Percentiles rank a stretch among this genome's conserved stretches.
Conservation (phyloP, 37 sponge, comb jelly and placozoan species). For the Chondrilla cf. caribensis region DNA sequence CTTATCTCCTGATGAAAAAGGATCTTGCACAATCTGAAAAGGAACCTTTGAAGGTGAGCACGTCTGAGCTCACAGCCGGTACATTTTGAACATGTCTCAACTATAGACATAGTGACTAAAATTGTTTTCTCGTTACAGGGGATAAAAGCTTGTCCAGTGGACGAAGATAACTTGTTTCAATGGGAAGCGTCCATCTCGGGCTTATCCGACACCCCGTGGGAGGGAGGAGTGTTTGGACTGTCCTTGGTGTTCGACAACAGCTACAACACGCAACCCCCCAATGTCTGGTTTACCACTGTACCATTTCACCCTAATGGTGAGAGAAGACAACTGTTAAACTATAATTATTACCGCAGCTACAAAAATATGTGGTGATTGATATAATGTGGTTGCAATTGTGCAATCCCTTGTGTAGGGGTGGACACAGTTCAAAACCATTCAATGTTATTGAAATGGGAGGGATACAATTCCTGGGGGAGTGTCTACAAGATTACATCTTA, state of each 20-base stretch:
- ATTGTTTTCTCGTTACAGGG: too few relatives aligned
- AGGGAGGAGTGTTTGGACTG: conserved; percentile 75
- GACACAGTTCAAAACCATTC: too few relatives aligned
- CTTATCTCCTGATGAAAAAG: conserved; percentile 54
- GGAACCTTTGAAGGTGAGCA: conserved; percentile 34
- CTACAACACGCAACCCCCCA: conserved; percentile 70
- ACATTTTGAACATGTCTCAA: too few relatives aligned
- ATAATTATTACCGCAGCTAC: too few relatives aligned
- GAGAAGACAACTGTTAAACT: neutral
- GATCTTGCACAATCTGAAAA: conserved; percentile 53
- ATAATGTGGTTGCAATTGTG: too few relatives aligned
- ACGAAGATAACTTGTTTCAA: conserved; percentile 40
- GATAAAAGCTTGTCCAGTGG: conserved; percentile 39
- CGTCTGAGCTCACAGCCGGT: too few relatives aligned
- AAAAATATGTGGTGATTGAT: too few relatives aligned
- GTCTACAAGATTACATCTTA: too few relatives aligned
- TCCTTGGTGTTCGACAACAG: conserved; percentile 43
- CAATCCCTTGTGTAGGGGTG: too few relatives aligned
- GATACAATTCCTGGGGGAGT: too few relatives aligned
- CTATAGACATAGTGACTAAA: too few relatives aligned
- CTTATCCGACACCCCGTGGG: conserved; percentile 61
- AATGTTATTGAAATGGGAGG: too few relatives aligned
- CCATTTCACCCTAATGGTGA: conserved; percentile 89
- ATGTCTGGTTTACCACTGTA: conserved; percentile 72
- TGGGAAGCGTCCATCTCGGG: conserved; percentile 70